Conservation (phyloP, 2,797 vertebrate species). For the Schizopygopsis pylzovi region DNA sequence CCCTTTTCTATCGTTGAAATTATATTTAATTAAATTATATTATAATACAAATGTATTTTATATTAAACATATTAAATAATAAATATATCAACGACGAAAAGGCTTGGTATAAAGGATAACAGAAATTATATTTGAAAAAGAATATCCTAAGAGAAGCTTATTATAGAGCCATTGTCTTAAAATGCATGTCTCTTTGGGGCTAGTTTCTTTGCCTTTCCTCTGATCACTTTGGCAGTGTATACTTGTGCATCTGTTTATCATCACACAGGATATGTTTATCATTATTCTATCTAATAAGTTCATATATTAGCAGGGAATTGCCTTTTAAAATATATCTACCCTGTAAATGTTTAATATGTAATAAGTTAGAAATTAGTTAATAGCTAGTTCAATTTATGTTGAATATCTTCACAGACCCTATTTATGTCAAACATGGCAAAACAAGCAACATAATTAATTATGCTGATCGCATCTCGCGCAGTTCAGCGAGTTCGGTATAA, state of each 20-base stretch:
- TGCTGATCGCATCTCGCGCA: neutral
- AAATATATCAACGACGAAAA: neutral
- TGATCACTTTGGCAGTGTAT: neutral
- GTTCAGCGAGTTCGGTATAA: neutral
- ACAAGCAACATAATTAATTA: neutral
- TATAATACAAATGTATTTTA: neutral
- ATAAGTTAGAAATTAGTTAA: neutral
- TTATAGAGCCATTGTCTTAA: neutral
- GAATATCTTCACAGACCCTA: neutral
- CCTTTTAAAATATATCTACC: neutral
- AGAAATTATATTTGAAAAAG: neutral
- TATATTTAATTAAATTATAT: neutral
- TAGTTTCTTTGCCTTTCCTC: neutral
- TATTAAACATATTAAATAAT: neutral
- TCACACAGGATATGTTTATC: neutral
- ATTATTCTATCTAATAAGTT: neutral
- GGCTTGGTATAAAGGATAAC: neutral
- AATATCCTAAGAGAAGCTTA: neutral
- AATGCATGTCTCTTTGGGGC: neutral
- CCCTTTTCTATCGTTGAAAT: neutral
- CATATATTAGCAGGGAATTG: neutral
- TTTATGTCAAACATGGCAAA: neutral
- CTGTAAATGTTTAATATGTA: neutral
- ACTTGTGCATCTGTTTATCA: neutral
- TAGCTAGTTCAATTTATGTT: neutral